These are phyloP conservation scores for Xyrichtys novacula DNA, from an alignment of 2,797 vertebrate genomes.

Conservation along the genomic window DNA sequence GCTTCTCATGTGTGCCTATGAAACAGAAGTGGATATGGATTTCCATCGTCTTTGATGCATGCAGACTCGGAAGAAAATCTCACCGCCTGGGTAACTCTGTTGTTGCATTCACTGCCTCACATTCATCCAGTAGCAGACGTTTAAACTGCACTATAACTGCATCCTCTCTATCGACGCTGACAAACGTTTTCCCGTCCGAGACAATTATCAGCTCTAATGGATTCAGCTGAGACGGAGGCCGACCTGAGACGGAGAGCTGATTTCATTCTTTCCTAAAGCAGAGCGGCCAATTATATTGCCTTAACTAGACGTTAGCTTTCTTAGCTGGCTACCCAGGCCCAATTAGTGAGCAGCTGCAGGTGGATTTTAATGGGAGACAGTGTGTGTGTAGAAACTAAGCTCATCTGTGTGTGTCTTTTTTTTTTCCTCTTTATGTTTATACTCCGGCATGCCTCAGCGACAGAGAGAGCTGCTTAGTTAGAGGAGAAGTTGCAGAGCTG, in stretches of 20 bases:
- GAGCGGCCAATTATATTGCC: constrained; percentile 80
- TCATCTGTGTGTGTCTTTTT: constrained; percentile 30
- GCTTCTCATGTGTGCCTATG: no score
- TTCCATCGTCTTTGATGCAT: neutral
- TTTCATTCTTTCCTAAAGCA: constrained; percentile 81
- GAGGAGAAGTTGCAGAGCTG: constrained; percentile 55
- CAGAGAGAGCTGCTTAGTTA: constrained; percentile 61
- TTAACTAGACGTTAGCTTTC: constrained; percentile 80
- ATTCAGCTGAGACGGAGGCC: constrained; percentile 70
- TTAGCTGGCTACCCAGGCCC: constrained; percentile 71
- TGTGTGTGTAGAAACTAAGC: constrained; percentile 31
- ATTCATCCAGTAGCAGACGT: constrained; percentile 37
- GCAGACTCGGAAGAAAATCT: neutral
- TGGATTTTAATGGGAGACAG: constrained; percentile 74
- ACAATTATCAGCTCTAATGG: constrained; percentile 80
- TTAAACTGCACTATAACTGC: constrained; percentile 46
- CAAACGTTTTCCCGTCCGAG: constrained; percentile 57
- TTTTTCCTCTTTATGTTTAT: constrained; percentile 32
- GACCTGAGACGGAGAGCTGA: constrained; percentile 73
- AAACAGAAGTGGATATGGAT: neutral
- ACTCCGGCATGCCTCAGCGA: constrained; percentile 63
- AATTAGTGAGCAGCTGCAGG: constrained; percentile 81
- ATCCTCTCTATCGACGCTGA: constrained; percentile 50
- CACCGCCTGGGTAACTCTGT: constrained; percentile 15
- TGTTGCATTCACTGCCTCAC: constrained; percentile 34